Evolutionary conservation across 2,797 vertebrate species (phyloP).

Genomic region (Decapterus maruadsi): DNA sequence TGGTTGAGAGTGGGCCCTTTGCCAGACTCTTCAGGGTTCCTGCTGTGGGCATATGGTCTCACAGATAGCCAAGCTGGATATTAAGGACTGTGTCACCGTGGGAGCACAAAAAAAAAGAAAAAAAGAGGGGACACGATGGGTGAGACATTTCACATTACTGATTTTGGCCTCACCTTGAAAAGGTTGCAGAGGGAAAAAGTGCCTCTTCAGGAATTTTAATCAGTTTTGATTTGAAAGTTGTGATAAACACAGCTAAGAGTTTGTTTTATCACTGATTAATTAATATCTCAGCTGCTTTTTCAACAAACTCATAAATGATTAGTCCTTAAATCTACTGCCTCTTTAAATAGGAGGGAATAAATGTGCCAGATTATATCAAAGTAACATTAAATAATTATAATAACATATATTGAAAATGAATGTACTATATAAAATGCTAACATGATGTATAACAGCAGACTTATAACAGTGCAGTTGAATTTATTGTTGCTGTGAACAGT

Average conservation of each 20-base stretch:
- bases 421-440: background rate
- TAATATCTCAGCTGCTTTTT: background rate
- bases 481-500: background rate
- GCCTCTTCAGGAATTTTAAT: slow-evolving; percentile 41
- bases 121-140: slow-evolving; percentile 33
- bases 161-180: slow-evolving; percentile 58
- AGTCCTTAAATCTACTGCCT: background rate
- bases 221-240: slow-evolving; percentile 6
- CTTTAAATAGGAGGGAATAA: background rate
- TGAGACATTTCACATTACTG: slow-evolving; percentile 40
- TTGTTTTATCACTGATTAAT: background rate
- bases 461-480: background rate
- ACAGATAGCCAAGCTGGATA: slow-evolving; percentile 76
- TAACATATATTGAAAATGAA: background rate
- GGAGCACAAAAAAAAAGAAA: slow-evolving; percentile 49
- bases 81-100: slow-evolving; percentile 66
- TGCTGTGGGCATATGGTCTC: slow-evolving; percentile 79
- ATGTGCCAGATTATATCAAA: background rate
- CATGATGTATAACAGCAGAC: background rate
- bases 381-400: no score
- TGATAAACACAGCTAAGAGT: slow-evolving; percentile 8
- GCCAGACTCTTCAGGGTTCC: slow-evolving; percentile 78
- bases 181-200: slow-evolving; percentile 23
- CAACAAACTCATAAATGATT: background rate
- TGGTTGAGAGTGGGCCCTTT: slow-evolving; percentile 75